Evolutionary conservation across 2,888 invertebrate genomes (phyloP), one percentile per base, ranked within the genome.

Genomic region (Euzophera pinguis): DNA sequence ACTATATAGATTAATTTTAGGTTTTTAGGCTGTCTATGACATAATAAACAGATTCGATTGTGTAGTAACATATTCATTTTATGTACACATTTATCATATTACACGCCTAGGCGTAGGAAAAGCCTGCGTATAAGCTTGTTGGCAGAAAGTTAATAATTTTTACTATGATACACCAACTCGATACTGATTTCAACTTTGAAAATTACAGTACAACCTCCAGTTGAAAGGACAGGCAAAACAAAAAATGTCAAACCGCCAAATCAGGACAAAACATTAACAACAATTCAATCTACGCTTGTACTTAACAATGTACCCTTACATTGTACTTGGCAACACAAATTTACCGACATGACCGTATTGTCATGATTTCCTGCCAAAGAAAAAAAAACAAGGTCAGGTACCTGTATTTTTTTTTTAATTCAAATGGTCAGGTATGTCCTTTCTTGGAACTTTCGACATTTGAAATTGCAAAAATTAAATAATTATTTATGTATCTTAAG

Each of bases 351-450:
- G 81, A 78, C 78, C 80, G 71, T 72, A 56, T 85, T 86, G 86
- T 85, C 77, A 73, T 74, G 65, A 80, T 83, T 84, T 84, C 86
- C 84, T 88, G 82, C 68, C 67, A 64, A 57, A 67, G 69, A 66
- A 62, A 70, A 77, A 75, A 77, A 71, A 61, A 52, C 58, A 60
- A 71, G 69, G 71, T 73, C 71, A 73, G 78, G 83, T 78, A 79
- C 79, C 75, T 74, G 75, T 78, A 81, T 75, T 70, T 72, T 71
- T 74, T 79, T 77, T 64, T 55, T 60, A 60, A 58, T 70, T 66
- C 60, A 58, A 64, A 64, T 63, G 74, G 77, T 75, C 77, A 80
- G 78, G 66, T 67, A 75, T 64, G 71, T 71, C 74, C 75, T 75
- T 78, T 81, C 78, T 61, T 34, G 58, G 80, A 78, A 78, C 22